These are phyloP conservation scores for Hermaeophaga mercurialis DNA, from an alignment of 2,888 invertebrate species.

Conservation along the genomic window DNA sequence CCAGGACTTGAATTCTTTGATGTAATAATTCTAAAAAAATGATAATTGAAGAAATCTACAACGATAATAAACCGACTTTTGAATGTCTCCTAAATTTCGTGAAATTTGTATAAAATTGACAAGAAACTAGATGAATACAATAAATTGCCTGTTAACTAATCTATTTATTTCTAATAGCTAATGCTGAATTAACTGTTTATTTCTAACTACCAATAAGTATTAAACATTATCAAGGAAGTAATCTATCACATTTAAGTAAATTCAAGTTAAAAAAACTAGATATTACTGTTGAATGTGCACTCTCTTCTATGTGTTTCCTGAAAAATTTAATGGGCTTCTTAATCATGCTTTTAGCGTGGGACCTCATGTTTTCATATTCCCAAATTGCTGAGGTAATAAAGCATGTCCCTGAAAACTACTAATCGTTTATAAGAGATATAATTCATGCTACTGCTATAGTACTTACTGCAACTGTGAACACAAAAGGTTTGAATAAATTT, in stretches of 20 bases:
- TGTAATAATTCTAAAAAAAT: constrained; percentile 49
- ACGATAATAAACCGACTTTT: too few relatives aligned
- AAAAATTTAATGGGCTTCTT: constrained; percentile 62
- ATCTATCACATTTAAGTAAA: constrained; percentile 22
- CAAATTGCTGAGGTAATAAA: constrained; percentile 80
- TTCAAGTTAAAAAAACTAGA: constrained; percentile 1
- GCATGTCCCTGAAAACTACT: constrained; percentile 62
- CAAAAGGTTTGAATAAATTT: constrained; percentile 65
- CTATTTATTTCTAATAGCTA: too few relatives aligned
- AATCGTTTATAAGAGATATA: constrained; percentile 9
- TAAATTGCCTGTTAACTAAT: too few relatives aligned
- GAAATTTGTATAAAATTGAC: too few relatives aligned
- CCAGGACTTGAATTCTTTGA: constrained; percentile 61
- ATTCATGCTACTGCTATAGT: not conserved
- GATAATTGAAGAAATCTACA: too few relatives aligned
- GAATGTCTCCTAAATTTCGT: too few relatives aligned
- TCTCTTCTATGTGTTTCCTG: constrained; percentile 49
- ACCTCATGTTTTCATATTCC: constrained; percentile 79
- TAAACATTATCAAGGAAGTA: too few relatives aligned
- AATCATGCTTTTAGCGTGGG: constrained; percentile 63
- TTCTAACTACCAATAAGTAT: too few relatives aligned
- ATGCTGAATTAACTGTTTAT: too few relatives aligned
- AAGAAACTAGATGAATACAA: too few relatives aligned
- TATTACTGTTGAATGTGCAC: constrained; percentile 38
- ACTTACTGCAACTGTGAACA: constrained; percentile 69